Evolutionary conservation across 2,888 invertebrate species (phyloP).

Genomic region (Drosophila tanythrix): DNA sequence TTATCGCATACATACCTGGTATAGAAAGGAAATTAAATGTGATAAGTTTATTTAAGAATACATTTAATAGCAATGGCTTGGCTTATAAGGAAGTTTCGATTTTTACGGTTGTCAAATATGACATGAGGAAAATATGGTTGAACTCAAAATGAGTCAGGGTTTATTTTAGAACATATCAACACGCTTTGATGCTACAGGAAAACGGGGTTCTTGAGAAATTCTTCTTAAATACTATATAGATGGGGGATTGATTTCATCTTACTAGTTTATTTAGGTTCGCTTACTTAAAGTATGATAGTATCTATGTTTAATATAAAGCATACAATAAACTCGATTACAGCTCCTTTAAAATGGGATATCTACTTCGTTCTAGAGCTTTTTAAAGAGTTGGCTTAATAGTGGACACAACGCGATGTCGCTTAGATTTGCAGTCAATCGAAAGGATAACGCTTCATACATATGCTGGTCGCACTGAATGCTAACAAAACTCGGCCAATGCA

Average conservation of each 20-base stretch:
- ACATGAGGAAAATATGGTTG: not conserved
- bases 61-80: not conserved
- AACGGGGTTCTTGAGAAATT: not conserved
- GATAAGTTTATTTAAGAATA: not conserved
- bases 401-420: too few species aligned
- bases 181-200: not conserved
- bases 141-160: not conserved
- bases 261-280: not conserved
- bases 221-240: not conserved
- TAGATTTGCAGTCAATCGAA: conserved; percentile 11
- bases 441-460: conserved; percentile 11
- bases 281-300: not conserved
- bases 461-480: conserved; percentile 38
- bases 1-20: conserved; percentile 58
- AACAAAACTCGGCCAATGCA: conserved; percentile 23
- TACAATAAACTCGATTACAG: not conserved
- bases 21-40: conserved; percentile 20
- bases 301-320: not conserved
- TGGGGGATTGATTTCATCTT: not conserved
- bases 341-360: not conserved
- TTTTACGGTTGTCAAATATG: not conserved
- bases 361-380: not conserved
- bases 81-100: not conserved
- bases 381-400: not conserved
- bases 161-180: not conserved